Conservation (phyloP, 2,113 vertebrate genomes). For the Mormyrus lacerda region DNA sequence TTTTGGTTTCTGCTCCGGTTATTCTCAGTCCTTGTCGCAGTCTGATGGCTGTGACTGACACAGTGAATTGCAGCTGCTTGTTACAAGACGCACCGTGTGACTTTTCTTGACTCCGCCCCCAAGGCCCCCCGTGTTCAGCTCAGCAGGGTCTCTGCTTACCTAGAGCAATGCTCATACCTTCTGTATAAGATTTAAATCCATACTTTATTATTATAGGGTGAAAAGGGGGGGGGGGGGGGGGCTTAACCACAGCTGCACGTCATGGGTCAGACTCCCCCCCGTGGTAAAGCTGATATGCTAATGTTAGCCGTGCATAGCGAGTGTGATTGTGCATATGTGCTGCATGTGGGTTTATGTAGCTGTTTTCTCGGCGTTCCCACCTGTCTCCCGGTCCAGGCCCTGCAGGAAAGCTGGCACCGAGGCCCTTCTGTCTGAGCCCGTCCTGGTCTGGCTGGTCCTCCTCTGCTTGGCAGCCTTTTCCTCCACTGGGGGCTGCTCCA, state of each 20-base stretch:
- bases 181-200: neutral
- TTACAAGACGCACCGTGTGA: neutral
- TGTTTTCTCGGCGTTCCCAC: constrained; percentile 42
- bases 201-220: neutral
- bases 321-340: neutral
- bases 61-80: neutral
- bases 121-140: neutral
- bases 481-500: constrained; percentile 50
- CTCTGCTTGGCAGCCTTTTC: constrained; percentile 39
- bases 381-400: constrained; percentile 64
- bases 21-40: neutral
- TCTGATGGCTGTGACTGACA: neutral
- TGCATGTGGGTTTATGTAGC: neutral
- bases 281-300: neutral
- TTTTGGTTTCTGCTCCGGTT: neutral
- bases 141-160: neutral
- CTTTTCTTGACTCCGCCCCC: neutral
- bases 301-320: neutral
- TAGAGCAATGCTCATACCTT: neutral
- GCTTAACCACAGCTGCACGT: neutral
- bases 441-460: constrained; percentile 46
- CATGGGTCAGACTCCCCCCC: neutral
- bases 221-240: neutral
- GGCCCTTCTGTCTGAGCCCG: constrained; percentile 37
- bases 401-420: constrained; percentile 30